Evolutionary conservation across 2,797 vertebrate species (phyloP), one percentile per base, ranked within the genome.

Genomic region (Epinephelus malabaricus): DNA sequence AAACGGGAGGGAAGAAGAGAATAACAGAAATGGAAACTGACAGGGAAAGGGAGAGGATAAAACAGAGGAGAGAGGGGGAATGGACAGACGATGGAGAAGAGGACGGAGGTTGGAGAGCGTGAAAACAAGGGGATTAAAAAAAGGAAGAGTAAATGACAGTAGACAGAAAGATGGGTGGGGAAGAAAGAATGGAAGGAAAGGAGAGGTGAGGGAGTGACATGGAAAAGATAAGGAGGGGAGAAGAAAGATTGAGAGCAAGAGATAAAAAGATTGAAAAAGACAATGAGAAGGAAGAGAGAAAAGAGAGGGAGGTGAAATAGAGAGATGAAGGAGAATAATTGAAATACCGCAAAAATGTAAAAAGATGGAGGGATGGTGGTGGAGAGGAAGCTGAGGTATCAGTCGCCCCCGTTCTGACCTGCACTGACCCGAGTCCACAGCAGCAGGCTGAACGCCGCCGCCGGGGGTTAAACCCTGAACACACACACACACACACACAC

Each of bases 401-500:
- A 73, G 25, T 54, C 5, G 17, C 58, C 60, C 54, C 34, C 13
- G 2, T 12, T 18, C 69, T 81, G 69, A 81, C 80, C 74, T 53
- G 69, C 49, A 19, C 23, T 58, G 73, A 82, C 76, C 68, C 1
- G 0, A 63, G 67, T 58, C 56, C 62, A 76, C 67, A 76, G 77
- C 67, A 75, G 75, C 65, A 11, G 69, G 5, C 8, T 63, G 73
- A 63, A 55, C 9, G 6, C 64, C 1, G 53, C 34, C 4, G 46
- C 75, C 30, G 40, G 76, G 55, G 68, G 59, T 34, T 64, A 54
- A 73, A 61, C 75, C 40, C 54, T 51, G 25, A 34, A 81, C 18
- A 47, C 27, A 78, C 75, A 78, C 65, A 66, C 27, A 59, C 40
- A 81, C 18, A 47, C 27, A 78, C 75, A 78, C 65, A 66, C 21